Conservation (phyloP, 2,113 vertebrate species). For the Neolamprologus hecqui region DNA sequence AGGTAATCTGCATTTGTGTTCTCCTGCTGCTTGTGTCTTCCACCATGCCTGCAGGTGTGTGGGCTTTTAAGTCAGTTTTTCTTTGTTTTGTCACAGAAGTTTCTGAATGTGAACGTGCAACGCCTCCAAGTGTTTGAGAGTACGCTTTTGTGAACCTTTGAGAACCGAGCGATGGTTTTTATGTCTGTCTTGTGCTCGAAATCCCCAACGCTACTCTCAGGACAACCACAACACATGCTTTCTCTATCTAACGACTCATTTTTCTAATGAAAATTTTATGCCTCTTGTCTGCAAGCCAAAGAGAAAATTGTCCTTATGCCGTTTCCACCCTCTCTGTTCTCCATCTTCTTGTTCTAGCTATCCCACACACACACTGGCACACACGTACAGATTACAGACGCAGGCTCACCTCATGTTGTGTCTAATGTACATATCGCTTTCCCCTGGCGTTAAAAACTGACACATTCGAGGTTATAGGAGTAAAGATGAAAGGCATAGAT, state of each 20-base stretch:
- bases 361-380: background rate
- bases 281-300: background rate
- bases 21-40: background rate
- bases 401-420: background rate
- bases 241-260: background rate
- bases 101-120: background rate
- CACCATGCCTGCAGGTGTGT: background rate
- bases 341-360: background rate
- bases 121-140: background rate
- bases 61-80: background rate
- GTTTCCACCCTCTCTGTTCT: background rate
- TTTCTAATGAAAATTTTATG: slow-evolving; percentile 38
- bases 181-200: background rate
- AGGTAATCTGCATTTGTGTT: background rate
- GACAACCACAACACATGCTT: background rate
- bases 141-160: background rate
- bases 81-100: background rate
- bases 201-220: background rate
- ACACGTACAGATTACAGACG: background rate
- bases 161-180: background rate
- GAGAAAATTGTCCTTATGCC: background rate
- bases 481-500: background rate
- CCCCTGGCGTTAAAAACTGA: background rate
- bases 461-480: background rate
- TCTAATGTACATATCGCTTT: background rate